Evolutionary conservation across 2,113 vertebrate species (phyloP).

Genomic region (Montifringilla adamsi): DNA sequence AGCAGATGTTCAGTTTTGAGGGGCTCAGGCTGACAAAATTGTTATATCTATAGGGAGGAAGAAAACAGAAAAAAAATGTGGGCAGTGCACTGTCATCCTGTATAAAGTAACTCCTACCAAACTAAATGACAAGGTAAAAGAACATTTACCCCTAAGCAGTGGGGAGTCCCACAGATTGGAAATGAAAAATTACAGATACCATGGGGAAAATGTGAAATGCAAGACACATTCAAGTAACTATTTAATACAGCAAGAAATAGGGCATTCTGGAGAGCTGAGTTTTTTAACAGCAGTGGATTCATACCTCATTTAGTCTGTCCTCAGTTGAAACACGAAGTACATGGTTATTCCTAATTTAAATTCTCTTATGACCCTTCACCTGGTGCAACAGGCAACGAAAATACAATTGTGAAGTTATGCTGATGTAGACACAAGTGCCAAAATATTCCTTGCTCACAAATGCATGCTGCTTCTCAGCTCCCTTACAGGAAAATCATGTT

Average conservation of each 20-base stretch:
- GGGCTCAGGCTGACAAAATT: not conserved
- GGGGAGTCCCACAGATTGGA: not conserved
- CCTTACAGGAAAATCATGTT: not conserved
- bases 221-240: not conserved
- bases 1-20: not conserved
- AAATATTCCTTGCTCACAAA: not conserved
- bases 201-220: not conserved
- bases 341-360: not conserved
- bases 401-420: not conserved
- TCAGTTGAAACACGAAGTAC: not conserved
- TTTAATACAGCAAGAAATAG: not conserved
- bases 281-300: not conserved
- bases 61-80: not conserved
- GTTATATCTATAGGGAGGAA: not conserved
- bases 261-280: not conserved
- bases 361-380: not conserved
- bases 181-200: not conserved
- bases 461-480: not conserved
- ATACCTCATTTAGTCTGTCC: not conserved
- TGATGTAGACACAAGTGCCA: not conserved
- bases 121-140: slow-evolving; percentile 19
- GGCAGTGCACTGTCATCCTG: not conserved
- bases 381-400: not conserved
- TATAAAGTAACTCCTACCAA: not conserved
- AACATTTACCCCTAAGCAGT: not conserved